Conservation (phyloP, 1,140 invertebrate genomes). For the Anastatus disparis region DNA sequence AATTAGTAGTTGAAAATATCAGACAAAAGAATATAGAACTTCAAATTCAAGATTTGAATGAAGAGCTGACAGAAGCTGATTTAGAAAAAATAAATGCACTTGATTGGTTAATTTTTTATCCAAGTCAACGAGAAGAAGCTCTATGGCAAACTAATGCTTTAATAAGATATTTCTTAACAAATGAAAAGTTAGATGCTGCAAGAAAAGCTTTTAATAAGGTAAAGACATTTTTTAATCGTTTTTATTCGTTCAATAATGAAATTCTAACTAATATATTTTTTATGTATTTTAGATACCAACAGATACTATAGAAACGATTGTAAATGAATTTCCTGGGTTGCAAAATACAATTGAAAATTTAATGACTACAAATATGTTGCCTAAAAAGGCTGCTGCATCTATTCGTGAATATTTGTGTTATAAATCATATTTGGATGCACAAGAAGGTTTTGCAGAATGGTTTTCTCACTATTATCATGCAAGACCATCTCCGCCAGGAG, state of each 20-base stretch:
- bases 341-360: constrained; percentile 62
- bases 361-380: constrained; percentile 58
- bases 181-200: constrained; percentile 76
- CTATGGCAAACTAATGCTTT: constrained; percentile 90
- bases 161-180: constrained; percentile 81
- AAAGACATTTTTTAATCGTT: constrained; percentile 12
- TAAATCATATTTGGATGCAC: constrained; percentile 82
- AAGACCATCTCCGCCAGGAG: constrained; percentile 76
- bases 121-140: constrained; percentile 81
- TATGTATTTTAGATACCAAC: constrained; percentile 65
- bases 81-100: constrained; percentile 82
- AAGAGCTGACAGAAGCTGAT: constrained; percentile 71
- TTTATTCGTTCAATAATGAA: not conserved
- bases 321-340: constrained; percentile 68
- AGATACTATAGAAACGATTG: constrained; percentile 74
- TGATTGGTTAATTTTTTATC: constrained; percentile 88
- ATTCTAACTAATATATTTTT: not conserved
- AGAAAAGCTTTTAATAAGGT: constrained; percentile 76
- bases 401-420: constrained; percentile 82
- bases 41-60: constrained; percentile 52
- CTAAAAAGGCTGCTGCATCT: constrained; percentile 65
- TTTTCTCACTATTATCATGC: constrained; percentile 84
- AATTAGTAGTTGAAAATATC: constrained; percentile 84
- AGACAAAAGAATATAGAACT: constrained; percentile 63
- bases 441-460: constrained; percentile 91